Base-by-base conservation (phyloP, 2,888 invertebrate species). In the Eilema sororculum region DNA sequence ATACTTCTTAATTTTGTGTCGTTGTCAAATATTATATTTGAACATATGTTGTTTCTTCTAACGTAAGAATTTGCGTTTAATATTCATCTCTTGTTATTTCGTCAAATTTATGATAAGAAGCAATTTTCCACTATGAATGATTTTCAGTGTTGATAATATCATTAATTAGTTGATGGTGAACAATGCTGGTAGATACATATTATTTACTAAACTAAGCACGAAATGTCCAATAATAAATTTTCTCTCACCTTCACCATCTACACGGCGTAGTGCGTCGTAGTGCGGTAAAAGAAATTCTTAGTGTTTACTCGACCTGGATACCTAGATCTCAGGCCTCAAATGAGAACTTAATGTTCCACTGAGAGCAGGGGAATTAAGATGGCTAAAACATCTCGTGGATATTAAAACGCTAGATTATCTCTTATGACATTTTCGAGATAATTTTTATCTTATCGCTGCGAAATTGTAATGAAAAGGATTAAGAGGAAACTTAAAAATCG, bases 251-350 rank as follows among this genome's bases (percentile, higher is more conserved):
- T 25, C 59, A 22, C 22, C 12, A 57, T 46, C 5, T 24, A 69
- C 72, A 69, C n/a, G n/a, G n/a, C n/a, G n/a, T n/a, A n/a, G n/a
- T n/a, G n/a, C n/a, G n/a, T n/a, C n/a, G 74, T 82, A 71, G 83
- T 69, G 57, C 80, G 78, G 33, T 65, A 76, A 72, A 80, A 77
- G 78, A 84, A 81, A 80, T 77, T 82, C 78, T 78, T 78, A 78
- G 76, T 84, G 85, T 87, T 84, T 81, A 80, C 84, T 67, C 83
- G 88, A 86, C 90, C 89, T 80, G 77, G 74, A 88, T 89, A 85
- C 88, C 87, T 85, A 85, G 78, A 84, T 86, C 78, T 60, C 58
- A 62, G 67, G 71, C 72, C 71, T 72, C 16, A 82, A 76, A 82
- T 64, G 71, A 77, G 80, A 69, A 67, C 73, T 73, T 75, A 65